These are phyloP conservation scores for Caenorhabditis inopinata DNA, from an alignment of 1,140 invertebrate genomes.

Conservation along the genomic window DNA sequence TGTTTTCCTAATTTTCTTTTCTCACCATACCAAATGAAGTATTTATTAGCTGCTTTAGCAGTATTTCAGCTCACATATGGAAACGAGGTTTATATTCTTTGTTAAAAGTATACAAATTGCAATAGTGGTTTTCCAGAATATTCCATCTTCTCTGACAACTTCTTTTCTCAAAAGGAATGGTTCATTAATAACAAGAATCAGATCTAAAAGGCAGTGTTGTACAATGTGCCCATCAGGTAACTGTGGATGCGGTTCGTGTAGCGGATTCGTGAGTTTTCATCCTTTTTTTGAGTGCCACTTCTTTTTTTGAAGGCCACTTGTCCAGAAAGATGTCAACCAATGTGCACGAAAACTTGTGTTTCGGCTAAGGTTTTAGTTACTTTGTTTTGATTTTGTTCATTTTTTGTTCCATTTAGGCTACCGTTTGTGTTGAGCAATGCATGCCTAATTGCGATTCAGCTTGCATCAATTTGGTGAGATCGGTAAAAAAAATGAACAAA, in stretches of 20 bases:
- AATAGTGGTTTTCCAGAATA: background rate
- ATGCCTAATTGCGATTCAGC: slow-evolving; percentile 21
- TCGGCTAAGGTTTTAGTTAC: background rate
- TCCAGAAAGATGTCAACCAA: slow-evolving; percentile 19
- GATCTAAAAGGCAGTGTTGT: slow-evolving; percentile 15
- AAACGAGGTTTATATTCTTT: background rate
- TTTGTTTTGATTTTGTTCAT: background rate
- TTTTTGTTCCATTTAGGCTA: background rate
- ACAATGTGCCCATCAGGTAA: slow-evolving; percentile 24
- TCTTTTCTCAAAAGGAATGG: background rate
- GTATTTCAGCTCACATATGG: background rate
- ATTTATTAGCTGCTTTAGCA: background rate
- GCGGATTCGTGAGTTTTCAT: slow-evolving; percentile 18
- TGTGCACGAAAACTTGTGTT: slow-evolving; percentile 23
- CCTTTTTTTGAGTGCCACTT: background rate
- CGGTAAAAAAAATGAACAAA: background rate
- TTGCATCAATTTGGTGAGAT: background rate
- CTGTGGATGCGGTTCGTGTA: slow-evolving; percentile 22
- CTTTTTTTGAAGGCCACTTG: slow-evolving; percentile 14
- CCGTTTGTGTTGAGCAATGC: slow-evolving; percentile 22
- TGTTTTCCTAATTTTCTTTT: background rate
- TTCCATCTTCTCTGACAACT: background rate
- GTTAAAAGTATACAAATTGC: background rate
- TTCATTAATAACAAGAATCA: background rate
- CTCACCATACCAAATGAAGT: too few species aligned